Evolutionary conservation across 2,113 vertebrate species (phyloP), one percentile per base, ranked within the genome.

Genomic region (Crocuta crocuta): DNA sequence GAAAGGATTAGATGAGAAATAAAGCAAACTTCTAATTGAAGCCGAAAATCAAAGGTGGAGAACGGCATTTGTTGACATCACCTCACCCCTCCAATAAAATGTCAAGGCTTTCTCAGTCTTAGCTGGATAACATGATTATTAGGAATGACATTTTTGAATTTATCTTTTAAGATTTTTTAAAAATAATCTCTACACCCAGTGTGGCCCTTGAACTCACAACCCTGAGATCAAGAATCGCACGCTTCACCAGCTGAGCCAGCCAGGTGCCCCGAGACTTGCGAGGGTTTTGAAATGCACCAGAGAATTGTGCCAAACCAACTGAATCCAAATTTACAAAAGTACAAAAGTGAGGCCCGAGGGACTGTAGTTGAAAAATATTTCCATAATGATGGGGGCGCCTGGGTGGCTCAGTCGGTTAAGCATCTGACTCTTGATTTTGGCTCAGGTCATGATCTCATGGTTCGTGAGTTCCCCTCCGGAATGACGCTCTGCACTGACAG

Each of bases 11-110:
- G 10, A 80, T 48, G 7, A 31, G 63, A 74, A 94, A 79, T 10
- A 82, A 63, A 92, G 68, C 45, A n/a, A 35, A 45, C 68, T 95
- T 94, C 63, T 83, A 31, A 94, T 33, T 83, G 93, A 80, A 85
- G 87, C 28, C 16, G 55, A 68, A 89, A 58, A 89, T 31, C 21
- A 45, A 39, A 83, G 26, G 15, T 23, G 65, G 53, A 95, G 84
- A 63, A 66, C 87, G 53, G 65, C 35, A 71, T 80, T 89, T 13
- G 21, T 65, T 87, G 24, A 58, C 33, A 26, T 45, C 39, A 45
- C 0, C 7, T 21, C 28, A 66, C 7, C 2, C 61, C 70, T 45
- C 21, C 10, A 26, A 19, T 26, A 81, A 80, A 89, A 89, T 35
- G 35, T 63, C 91, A 45, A 45, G 1, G 39, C 35, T 68, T 65